phyloP scores from a whole-genome alignment of 2,888 invertebrate species.

The Apodemia duryi region DNA sequence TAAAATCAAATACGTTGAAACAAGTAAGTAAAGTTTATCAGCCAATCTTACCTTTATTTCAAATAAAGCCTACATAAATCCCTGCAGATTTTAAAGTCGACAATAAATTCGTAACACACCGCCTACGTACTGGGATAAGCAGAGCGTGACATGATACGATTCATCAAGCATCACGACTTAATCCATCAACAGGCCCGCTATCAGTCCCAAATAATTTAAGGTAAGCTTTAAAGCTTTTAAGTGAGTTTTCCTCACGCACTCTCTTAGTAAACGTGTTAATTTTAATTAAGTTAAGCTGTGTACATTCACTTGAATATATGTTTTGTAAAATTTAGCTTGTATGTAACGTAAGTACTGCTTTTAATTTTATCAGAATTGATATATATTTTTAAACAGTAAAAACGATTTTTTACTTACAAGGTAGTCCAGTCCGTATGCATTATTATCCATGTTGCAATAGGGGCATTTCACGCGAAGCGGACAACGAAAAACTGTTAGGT shows the following conservation, averaged over 20 bases:
- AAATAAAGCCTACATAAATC: not conserved
- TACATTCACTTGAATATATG: not conserved
- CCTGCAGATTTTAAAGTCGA: not conserved
- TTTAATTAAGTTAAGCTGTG: constrained; percentile 7
- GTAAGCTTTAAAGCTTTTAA: constrained; percentile 21
- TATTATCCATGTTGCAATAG: too few species aligned
- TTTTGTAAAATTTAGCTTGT: not conserved
- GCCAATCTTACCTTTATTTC: not conserved
- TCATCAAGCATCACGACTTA: constrained; percentile 29
- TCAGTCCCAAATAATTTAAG: constrained; percentile 12
- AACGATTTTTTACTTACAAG: too few species aligned
- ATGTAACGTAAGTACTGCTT: too few species aligned
- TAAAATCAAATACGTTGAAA: constrained; percentile 23
- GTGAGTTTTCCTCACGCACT: constrained; percentile 20
- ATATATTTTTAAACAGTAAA: too few species aligned
- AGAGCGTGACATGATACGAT: constrained; percentile 25
- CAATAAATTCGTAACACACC: constrained; percentile 10
- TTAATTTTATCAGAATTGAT: too few species aligned
- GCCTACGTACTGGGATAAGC: not conserved
- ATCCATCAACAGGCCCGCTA: constrained; percentile 15
- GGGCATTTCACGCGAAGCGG: too few species aligned
- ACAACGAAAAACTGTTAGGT: too few species aligned
- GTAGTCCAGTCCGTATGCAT: too few species aligned
- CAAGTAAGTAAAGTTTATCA: not conserved
- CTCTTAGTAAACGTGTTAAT: constrained; percentile 6